Evolutionary conservation across 1,140 invertebrate species (phyloP), one percentile per base, ranked within the genome.

Genomic region (Nasonia longicornis): DNA sequence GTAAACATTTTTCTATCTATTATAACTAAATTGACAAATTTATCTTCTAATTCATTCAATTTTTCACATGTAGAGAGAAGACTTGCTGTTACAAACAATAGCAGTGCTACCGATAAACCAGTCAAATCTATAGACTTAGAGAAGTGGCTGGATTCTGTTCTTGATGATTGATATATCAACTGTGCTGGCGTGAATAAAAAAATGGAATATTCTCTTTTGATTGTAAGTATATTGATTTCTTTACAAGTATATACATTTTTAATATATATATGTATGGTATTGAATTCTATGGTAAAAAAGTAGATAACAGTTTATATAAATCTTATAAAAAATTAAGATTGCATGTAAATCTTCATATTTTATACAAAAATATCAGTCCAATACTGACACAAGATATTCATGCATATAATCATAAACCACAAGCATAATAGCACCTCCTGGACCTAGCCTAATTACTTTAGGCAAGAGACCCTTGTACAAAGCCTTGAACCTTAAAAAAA

Each of bases 391-490:
- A 26, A 97, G 90, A 87, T 92, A 96, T 45, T 93, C 91, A 86
- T 96, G 95, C 77, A 94, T 93, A 85, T 96, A 95, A 84, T 96
- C 95, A 84, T 96, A 97, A 26, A 96, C 95, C 11, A 97, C 93
- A 63, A 97, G 90, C 96, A 97, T 96, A 63, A 98, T 97, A 8
- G 96, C 96, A 22, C 96, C 96, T 52, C 97, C 97, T 35, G 97
- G 97, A 20, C 97, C 97, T 70, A 98, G 89, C 85, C 97, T 92
- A 86, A 98, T 91, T 0, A 98, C 93, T 91, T 98, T 98, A 14
- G 97, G 97, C 69, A 97, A 84, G 8, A 98, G 90, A 48, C 97
- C 97, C 92, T 98, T 98, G 89, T 98, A 98, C 7, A 98, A 91
- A 2, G 97, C 97, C 67, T 92, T 90, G 87, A 95, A 96, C 83